These are phyloP conservation scores for Danionella dracula DNA, from an alignment of 2,797 vertebrate genomes.

Conservation along the genomic window DNA sequence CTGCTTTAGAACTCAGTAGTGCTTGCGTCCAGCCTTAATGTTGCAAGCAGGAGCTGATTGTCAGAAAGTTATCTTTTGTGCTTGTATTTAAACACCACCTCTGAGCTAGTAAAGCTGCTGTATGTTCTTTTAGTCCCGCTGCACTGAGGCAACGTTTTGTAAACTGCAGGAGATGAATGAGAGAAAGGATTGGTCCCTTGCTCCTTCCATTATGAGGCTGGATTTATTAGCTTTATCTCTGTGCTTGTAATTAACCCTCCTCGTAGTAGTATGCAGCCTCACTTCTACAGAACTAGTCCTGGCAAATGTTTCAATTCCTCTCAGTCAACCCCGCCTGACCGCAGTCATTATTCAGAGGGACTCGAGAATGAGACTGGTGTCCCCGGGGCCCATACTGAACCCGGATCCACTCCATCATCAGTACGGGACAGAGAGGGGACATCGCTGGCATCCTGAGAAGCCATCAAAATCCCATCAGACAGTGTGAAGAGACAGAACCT, in stretches of 20 bases:
- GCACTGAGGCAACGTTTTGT: conserved; percentile 2
- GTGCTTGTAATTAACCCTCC: conserved; percentile 74
- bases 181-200: conserved; percentile 58
- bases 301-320: conserved; percentile 53
- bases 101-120: neutral
- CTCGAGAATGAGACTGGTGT: conserved; percentile 31
- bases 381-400: conserved; percentile 23
- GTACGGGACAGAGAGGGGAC: conserved; percentile 10
- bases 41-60: conserved; percentile 3
- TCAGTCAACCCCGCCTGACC: conserved; percentile 45
- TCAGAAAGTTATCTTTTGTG: conserved; percentile 10
- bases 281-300: conserved; percentile 32
- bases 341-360: conserved; percentile 47
- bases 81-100: neutral
- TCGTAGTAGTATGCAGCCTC: conserved; percentile 1
- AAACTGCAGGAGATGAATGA: conserved; percentile 65
- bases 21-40: too few species aligned
- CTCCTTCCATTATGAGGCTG: conserved; percentile 68
- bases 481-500: too few species aligned
- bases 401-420: conserved; percentile 42
- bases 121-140: neutral
- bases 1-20: too few species aligned
- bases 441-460: neutral
- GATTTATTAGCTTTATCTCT: conserved; percentile 80
- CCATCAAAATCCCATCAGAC: too few species aligned